A percentile compares a stretch with the other conserved stretches of the same genome.
Conservation (phyloP, 92 coral and sea anemone genomes). For the Zoanthus solanderi region DNA sequence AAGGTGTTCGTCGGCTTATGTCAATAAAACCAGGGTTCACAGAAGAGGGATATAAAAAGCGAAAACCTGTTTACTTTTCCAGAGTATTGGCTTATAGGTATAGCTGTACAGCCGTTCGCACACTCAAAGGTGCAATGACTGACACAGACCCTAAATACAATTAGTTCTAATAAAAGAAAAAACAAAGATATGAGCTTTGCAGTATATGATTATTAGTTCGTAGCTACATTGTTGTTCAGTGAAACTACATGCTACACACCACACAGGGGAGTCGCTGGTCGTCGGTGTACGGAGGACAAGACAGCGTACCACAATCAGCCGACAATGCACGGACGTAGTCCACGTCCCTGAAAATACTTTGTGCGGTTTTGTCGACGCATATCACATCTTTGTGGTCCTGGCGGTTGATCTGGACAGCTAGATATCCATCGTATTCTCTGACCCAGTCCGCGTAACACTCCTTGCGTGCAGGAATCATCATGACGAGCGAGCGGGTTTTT, state of each 20-base stretch:
- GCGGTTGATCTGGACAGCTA: conserved; percentile 79
- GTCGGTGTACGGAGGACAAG: conserved; percentile 83
- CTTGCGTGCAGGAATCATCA: conserved; percentile 88
- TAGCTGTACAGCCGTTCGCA: neutral
- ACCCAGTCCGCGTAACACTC: conserved; percentile 89
- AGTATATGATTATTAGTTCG: neutral
- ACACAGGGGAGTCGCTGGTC: conserved; percentile 88
- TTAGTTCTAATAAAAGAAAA: neutral
- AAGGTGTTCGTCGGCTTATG: too few species aligned
- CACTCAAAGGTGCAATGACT: neutral
- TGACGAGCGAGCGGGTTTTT: conserved; percentile 71
- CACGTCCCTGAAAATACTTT: conserved; percentile 66
- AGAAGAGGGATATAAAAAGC: neutral
- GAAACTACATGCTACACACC: conserved; percentile 76
- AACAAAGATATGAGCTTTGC: neutral
- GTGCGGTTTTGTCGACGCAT: conserved; percentile 81
- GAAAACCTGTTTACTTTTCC: neutral
- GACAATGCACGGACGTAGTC: conserved; percentile 73
- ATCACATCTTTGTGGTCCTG: conserved; percentile 80
- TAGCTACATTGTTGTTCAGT: neutral
- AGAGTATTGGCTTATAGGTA: neutral
- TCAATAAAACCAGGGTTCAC: too few species aligned
- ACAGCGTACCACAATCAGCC: conserved; percentile 75
- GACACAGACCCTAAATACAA: conserved; percentile 32
- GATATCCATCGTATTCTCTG: conserved; percentile 85